Conservation (phyloP, 2,113 vertebrate species). For the Pseudopipra pipra region DNA sequence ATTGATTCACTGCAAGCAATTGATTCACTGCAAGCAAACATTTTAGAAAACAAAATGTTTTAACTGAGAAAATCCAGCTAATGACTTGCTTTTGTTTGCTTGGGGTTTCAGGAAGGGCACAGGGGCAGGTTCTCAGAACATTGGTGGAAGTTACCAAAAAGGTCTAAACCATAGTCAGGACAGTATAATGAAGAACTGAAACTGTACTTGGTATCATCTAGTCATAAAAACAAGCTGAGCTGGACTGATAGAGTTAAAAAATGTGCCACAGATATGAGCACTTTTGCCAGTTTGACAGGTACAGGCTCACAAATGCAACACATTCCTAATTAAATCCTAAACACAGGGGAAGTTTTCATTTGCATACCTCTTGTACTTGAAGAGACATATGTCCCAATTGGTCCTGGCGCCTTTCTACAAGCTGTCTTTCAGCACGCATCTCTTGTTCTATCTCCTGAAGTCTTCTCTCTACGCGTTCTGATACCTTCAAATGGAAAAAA, state of each 20-base stretch:
- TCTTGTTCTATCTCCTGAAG: conserved; percentile 88
- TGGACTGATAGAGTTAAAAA: background rate
- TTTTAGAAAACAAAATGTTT: background rate
- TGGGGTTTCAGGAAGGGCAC: background rate
- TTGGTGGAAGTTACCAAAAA: background rate
- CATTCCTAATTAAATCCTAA: background rate
- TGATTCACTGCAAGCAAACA: background rate
- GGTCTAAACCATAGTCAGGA: background rate
- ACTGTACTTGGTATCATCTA: background rate
- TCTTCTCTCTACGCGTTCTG: conserved; percentile 84
- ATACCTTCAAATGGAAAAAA: conserved; percentile 72
- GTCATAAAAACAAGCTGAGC: background rate
- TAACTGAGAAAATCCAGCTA: background rate
- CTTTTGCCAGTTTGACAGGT: background rate
- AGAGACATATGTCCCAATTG: conserved; percentile 77
- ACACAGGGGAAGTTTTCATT: background rate
- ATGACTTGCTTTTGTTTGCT: background rate
- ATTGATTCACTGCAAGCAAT: background rate
- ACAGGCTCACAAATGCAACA: background rate
- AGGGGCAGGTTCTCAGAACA: background rate
- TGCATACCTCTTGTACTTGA: conserved; percentile 84
- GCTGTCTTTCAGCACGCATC: conserved; percentile 76
- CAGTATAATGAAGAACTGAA: background rate
- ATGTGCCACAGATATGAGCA: background rate
- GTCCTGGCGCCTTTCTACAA: conserved; percentile 75